Conservation (phyloP, 1,140 invertebrate genomes). For the Drosophila guanche region DNA sequence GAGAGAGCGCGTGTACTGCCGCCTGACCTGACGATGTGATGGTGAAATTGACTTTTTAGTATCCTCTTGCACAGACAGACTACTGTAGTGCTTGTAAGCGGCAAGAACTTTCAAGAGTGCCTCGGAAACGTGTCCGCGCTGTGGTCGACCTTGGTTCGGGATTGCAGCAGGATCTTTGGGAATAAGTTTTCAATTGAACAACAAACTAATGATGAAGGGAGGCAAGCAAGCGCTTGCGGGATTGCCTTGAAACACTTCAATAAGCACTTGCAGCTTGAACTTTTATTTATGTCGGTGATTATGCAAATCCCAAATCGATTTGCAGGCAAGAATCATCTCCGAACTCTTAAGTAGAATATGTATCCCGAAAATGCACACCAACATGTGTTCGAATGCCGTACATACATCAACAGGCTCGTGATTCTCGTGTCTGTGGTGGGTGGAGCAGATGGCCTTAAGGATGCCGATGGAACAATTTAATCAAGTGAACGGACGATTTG, state of each 20-base stretch:
- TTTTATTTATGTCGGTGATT: slow-evolving; percentile 39
- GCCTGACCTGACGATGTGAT: slow-evolving; percentile 34
- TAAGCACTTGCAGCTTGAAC: slow-evolving; percentile 20
- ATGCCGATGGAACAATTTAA: slow-evolving; percentile 60
- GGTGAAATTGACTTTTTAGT: slow-evolving; percentile 63
- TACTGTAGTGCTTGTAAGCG: background rate
- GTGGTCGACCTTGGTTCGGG: slow-evolving; percentile 34
- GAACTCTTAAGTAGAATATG: background rate
- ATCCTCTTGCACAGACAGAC: slow-evolving; percentile 19
- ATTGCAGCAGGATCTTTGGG: slow-evolving; percentile 9
- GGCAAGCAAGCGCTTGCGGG: slow-evolving; percentile 1
- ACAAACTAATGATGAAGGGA: slow-evolving; percentile 11
- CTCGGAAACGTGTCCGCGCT: slow-evolving; percentile 22
- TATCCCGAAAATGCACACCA: slow-evolving; percentile 47
- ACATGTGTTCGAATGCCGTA: slow-evolving; percentile 13
- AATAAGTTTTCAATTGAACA: slow-evolving; percentile 35
- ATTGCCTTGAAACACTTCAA: slow-evolving; percentile 28
- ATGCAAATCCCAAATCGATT: slow-evolving; percentile 55
- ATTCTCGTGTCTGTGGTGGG: slow-evolving; percentile 13
- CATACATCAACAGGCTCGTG: slow-evolving; percentile 62
- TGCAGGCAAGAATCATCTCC: slow-evolving; percentile 37
- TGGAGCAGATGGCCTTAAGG: too few species aligned
- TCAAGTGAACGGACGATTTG: slow-evolving; percentile 68
- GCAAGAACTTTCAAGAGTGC: slow-evolving; percentile 41
- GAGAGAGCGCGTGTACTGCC: slow-evolving; percentile 12